Evolutionary conservation across 2,113 vertebrate genomes (phyloP).

Genomic region (Chunga burmeisteri): DNA sequence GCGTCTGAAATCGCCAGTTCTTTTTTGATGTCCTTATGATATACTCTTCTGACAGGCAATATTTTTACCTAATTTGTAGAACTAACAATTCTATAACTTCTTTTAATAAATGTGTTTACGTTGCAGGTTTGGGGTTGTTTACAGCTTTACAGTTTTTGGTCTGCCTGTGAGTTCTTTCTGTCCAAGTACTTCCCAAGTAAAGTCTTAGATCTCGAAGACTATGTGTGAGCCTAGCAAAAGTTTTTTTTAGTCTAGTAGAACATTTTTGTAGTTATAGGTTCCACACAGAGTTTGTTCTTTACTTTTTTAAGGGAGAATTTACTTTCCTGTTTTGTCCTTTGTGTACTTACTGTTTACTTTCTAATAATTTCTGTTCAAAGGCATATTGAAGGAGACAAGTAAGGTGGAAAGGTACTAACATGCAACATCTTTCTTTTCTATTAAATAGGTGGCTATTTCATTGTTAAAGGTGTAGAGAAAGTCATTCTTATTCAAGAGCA

Average conservation of each 20-base stretch:
- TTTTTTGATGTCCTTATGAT: not conserved
- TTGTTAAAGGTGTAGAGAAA: constrained; percentile 98
- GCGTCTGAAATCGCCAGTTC: not conserved
- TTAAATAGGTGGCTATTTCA: constrained; percentile 92
- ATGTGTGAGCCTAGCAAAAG: not conserved
- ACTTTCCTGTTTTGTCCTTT: not conserved
- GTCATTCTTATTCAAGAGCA: constrained; percentile 99
- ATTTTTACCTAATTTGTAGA: not conserved
- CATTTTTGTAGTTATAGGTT: not conserved
- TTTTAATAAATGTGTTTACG: not conserved
- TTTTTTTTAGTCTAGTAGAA: not conserved
- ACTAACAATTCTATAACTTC: not conserved
- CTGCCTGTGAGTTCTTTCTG: not conserved
- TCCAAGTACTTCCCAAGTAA: not conserved
- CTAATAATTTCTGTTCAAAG: not conserved
- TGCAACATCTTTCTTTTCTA: not conserved
- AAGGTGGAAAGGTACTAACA: not conserved
- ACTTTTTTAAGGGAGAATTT: not conserved
- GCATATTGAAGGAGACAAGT: not conserved
- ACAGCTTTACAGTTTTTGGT: not conserved
- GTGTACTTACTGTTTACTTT: not conserved
- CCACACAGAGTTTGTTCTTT: not conserved
- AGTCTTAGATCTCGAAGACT: not conserved
- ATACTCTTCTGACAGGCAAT: not conserved
- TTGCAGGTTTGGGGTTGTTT: not conserved